phyloP scores from a whole-genome alignment of 64 coral and sea anemone species.

The Stylophora pistillata region DNA sequence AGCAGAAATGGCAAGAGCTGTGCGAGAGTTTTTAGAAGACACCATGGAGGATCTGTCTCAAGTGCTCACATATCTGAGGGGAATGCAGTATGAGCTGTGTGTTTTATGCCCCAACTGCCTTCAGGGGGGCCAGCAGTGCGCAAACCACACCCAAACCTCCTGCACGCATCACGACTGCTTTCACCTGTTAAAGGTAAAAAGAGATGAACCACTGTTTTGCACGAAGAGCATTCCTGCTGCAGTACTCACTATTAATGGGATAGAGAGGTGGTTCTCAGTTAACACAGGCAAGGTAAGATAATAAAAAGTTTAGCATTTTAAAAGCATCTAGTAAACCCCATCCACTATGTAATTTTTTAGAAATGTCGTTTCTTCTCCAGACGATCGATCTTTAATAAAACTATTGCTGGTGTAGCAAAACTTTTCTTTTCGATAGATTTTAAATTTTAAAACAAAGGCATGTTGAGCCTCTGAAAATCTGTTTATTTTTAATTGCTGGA shows the following conservation, averaged over 20 bases:
- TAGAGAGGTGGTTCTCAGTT: neutral
- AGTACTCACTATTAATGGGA: neutral
- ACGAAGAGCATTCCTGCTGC: neutral
- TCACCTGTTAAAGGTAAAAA: neutral
- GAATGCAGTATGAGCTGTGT: neutral
- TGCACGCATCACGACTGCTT: neutral
- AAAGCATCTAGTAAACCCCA: no score
- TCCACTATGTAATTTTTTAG: no score
- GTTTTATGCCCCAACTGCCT: neutral
- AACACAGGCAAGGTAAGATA: neutral
- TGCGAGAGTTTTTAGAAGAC: neutral
- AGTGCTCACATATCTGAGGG: neutral
- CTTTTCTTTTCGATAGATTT: no score
- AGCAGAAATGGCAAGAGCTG: neutral
- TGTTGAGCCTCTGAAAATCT: no score
- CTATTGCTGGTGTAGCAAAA: no score
- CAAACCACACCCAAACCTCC: neutral
- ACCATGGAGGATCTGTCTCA: neutral
- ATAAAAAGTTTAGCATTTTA: no score
- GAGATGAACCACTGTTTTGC: neutral
- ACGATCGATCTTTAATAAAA: no score
- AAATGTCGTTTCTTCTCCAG: no score
- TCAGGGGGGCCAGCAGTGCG: neutral
- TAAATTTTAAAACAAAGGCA: no score
- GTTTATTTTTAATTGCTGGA: no score